phyloP scores from a whole-genome alignment of 2,797 vertebrate genomes.

The Aselliscus stoliczkanus region DNA sequence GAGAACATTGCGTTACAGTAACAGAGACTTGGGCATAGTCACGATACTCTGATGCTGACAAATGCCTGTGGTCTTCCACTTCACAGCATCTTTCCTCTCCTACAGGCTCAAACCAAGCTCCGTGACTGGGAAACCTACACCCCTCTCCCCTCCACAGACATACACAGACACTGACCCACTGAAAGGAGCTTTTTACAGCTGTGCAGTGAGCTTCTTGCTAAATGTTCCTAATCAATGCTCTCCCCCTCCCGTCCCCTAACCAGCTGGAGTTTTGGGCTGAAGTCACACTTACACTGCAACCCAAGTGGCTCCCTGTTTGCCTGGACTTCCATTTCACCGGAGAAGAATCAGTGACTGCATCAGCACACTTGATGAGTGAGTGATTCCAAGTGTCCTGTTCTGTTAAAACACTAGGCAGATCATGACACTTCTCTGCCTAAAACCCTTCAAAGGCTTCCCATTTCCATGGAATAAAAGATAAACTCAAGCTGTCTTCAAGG shows the following conservation, averaged over 20 bases:
- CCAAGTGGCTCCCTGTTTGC: background rate
- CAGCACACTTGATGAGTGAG: background rate
- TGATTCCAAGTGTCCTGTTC: background rate
- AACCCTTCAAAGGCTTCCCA: background rate
- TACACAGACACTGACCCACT: background rate
- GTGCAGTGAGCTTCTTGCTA: background rate
- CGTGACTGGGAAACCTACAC: background rate
- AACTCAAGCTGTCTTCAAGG: background rate
- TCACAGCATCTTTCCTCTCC: background rate
- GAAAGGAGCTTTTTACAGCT: background rate
- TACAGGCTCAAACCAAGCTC: background rate
- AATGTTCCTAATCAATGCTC: background rate
- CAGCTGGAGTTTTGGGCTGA: background rate
- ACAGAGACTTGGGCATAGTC: background rate
- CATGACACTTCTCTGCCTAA: background rate
- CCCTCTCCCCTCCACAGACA: fast-evolving
- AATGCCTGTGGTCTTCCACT: background rate
- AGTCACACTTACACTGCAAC: background rate
- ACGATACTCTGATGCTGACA: background rate
- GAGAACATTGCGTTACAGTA: background rate
- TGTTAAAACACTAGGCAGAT: background rate
- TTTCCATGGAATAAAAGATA: background rate
- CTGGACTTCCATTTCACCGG: background rate
- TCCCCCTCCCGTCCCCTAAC: background rate
- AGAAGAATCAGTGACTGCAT: background rate